Percentiles rank a stretch among this genome's conserved stretches.
These are phyloP conservation scores for Myotis yumanensis DNA, from an alignment of 2,113 vertebrate species.

Conservation along the genomic window DNA sequence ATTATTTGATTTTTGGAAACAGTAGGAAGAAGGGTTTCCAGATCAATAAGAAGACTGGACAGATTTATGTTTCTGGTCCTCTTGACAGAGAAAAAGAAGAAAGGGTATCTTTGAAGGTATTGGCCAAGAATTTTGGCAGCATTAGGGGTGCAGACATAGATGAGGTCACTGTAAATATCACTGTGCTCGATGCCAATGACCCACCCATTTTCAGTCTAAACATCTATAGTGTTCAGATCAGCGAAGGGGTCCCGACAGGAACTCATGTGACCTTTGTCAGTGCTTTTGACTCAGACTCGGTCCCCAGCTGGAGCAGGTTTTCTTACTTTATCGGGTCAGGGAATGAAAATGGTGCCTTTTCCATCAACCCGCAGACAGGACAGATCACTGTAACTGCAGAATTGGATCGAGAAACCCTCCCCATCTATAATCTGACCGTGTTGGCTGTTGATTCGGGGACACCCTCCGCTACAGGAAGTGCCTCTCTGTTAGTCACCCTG, in stretches of 20 bases:
- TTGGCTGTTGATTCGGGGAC: constrained; percentile 93
- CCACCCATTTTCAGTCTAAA: constrained; percentile 93
- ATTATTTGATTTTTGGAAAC: constrained; percentile 95
- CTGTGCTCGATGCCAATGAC: constrained; percentile 96
- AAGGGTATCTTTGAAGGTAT: constrained; percentile 91
- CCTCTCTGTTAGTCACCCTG: constrained; percentile 91
- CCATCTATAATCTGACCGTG: constrained; percentile 93
- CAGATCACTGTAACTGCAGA: constrained; percentile 94
- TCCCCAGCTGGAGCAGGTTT: constrained; percentile 98
- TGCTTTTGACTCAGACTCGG: constrained; percentile 96
- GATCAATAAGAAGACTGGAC: constrained; percentile 91
- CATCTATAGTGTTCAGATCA: constrained; percentile 91
- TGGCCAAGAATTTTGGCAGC: constrained; percentile 96
- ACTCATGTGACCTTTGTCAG: constrained; percentile 96
- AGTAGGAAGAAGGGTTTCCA: constrained; percentile 95
- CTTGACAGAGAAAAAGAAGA: constrained; percentile 97
- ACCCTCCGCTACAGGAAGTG: constrained; percentile 92
- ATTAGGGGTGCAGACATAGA: constrained; percentile 96
- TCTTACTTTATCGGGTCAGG: constrained; percentile 92
- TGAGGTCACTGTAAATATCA: constrained; percentile 96
- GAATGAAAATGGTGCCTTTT: constrained; percentile 91
- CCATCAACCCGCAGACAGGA: constrained; percentile 94
- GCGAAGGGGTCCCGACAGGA: constrained; percentile 92
- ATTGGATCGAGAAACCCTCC: constrained; percentile 92
- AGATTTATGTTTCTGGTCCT: constrained; percentile 92